Evolutionary conservation across 2,113 vertebrate genomes (phyloP).

Genomic region (Uria lomvia): DNA sequence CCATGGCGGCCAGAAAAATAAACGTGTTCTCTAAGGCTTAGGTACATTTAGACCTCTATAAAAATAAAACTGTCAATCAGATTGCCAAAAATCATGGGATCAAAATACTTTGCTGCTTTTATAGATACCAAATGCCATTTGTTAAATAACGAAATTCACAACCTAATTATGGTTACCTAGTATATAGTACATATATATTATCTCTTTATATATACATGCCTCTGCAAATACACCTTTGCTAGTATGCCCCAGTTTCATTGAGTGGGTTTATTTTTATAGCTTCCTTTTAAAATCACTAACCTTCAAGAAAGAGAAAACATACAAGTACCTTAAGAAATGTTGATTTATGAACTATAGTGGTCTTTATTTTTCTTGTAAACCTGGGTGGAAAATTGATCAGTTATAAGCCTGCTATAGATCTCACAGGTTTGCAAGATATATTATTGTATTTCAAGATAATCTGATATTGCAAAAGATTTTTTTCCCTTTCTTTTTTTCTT

Average conservation of each 20-base stretch:
- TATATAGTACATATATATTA: not conserved
- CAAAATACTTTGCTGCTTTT: not conserved
- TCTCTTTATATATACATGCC: not conserved
- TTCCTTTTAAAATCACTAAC: conserved; percentile 40
- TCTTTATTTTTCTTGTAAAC: conserved; percentile 65
- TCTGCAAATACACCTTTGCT: not conserved
- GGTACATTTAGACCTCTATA: not conserved
- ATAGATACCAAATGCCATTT: not conserved
- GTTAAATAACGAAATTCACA: not conserved
- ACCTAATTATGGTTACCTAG: not conserved
- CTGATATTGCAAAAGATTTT: conserved; percentile 46
- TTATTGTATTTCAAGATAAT: conserved; percentile 66
- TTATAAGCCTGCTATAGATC: conserved; percentile 59
- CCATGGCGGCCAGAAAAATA: not conserved
- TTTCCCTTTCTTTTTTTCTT: not conserved
- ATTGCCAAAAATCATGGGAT: not conserved
- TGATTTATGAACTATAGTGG: conserved; percentile 62
- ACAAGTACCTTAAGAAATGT: conserved; percentile 28
- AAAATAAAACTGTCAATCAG: not conserved
- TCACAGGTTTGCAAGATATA: conserved; percentile 51
- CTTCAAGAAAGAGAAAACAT: conserved; percentile 18
- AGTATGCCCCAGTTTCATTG: not conserved
- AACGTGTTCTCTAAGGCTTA: not conserved
- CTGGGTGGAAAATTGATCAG: conserved; percentile 68
- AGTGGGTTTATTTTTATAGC: conserved; percentile 2